phyloP scores from a whole-genome alignment of 2,113 vertebrate genomes.

The Nerophis ophidion region DNA sequence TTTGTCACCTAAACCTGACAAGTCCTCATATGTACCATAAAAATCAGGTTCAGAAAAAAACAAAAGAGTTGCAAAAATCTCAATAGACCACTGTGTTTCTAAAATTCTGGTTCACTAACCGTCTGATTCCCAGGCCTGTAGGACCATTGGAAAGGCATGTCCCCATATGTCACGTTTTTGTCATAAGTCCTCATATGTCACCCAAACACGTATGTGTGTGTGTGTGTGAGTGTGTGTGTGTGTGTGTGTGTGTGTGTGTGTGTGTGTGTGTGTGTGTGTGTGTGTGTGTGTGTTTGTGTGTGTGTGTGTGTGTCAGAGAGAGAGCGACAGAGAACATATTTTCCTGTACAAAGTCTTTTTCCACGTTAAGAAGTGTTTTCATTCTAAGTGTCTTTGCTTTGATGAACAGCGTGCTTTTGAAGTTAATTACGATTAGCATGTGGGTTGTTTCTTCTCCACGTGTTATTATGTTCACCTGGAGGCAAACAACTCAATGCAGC shows the following conservation, averaged over 20 bases:
- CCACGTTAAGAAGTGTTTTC: conserved; percentile 38
- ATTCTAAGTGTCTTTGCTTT: conserved; percentile 42
- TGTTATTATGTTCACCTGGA: conserved; percentile 20
- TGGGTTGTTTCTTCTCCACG: conserved; percentile 2
- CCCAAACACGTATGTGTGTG: conserved; percentile 43
- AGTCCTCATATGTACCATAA: no score
- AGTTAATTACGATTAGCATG: conserved; percentile 31
- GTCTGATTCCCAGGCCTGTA: no score
- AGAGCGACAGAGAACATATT: background rate
- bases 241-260: background rate
- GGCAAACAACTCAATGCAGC: background rate
- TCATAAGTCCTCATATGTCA: no score
- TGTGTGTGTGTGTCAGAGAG: background rate
- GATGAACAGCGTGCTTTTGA: conserved; percentile 28
- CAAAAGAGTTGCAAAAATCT: no score
- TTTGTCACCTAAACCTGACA: no score
- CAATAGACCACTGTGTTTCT: no score
- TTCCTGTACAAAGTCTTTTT: conserved; percentile 15
- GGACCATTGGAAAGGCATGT: no score
- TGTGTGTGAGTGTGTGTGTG: background rate
- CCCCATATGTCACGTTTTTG: no score
- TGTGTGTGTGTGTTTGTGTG: conserved; percentile 12
- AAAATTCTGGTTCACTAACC: no score
- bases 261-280: conserved; percentile 2
- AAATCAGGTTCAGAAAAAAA: no score